Base-by-base conservation (phyloP, 2,113 vertebrate genomes). In the Hydrochoerus hydrochaeris region DNA sequence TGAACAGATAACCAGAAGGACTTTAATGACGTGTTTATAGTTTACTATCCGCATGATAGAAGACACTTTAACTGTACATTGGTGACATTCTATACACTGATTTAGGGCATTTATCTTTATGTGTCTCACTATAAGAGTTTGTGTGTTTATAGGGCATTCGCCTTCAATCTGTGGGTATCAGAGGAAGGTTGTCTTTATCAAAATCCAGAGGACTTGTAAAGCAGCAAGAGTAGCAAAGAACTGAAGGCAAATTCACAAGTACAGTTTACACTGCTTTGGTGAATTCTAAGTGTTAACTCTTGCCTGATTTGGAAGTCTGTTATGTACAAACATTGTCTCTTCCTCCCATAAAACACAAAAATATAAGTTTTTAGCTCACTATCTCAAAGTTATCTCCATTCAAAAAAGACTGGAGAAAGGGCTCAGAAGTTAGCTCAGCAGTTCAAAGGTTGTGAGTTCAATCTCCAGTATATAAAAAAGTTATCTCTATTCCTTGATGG, bases 181-280 rank as follows among this genome's bases (percentile, higher is more conserved):
- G 26, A 90, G 13, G 22, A 85, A 9, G 17, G 44, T 67, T 87
- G 49, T 58, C 71, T 22, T 87, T 75, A 67, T 69, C 30, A 95
- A 77, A 97, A 92, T 88, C 63, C 17, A 91, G 75, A 83, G 30
- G n/a, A 62, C 58, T 94, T 97, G 46, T 81, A 71, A 81, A 78
- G 78, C 84, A 86, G 10, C 32, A 60, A 63, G 38, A 94, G 9
- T 44, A 97, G 52, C 46, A 73, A 62, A 91, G 63, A 82, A 77
- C 41, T 19, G 11, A 16, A 78, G 41, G 19, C 16, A 96, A 44
- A 85, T 77, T 77, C 35, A 67, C 78, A 63, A 32, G 73, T 32
- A 65, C 28, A 80, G 49, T 19, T 41, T 75, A 28, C 6, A 28
- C 20, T 80, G 60, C 38, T 62, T 78, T 19, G 4, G 49, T 94